Percentiles rank a stretch among this genome's conserved stretches.
Conservation (phyloP, 2,113 vertebrate genomes). For the Geothlypis trichas region DNA sequence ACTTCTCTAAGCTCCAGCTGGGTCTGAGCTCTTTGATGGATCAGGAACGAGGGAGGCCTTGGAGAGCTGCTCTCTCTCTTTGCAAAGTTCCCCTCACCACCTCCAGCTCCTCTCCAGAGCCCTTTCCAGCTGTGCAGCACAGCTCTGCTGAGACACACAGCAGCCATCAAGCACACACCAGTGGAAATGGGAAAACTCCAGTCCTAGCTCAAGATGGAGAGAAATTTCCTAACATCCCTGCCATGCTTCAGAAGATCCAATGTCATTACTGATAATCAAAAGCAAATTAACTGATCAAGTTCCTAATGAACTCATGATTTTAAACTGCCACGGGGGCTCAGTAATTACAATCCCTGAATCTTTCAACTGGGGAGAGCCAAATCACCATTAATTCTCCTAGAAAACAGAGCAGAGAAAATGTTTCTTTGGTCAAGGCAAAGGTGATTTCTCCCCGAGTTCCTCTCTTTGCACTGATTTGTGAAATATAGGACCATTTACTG, state of each 20-base stretch:
- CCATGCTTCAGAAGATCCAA: background rate
- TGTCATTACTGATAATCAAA: background rate
- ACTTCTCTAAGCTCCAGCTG: constrained; percentile 45
- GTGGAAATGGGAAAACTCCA: background rate
- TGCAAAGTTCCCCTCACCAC: background rate
- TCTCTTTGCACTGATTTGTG: background rate
- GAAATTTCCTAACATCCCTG: background rate
- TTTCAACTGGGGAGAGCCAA: background rate
- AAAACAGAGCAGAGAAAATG: background rate
- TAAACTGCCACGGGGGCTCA: background rate
- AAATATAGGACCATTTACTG: background rate
- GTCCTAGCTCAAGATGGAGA: background rate
- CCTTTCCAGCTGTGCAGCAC: background rate
- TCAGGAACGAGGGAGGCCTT: background rate
- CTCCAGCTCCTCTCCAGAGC: background rate
- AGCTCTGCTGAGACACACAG: background rate
- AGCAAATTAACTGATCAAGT: background rate
- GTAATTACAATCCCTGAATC: background rate
- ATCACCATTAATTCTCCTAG: background rate
- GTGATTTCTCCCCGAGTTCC: background rate
- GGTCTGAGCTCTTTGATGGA: background rate
- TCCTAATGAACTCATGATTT: background rate
- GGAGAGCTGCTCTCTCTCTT: constrained; percentile 6
- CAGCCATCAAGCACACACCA: background rate
- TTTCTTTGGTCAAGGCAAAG: background rate